Evolutionary conservation across 2,797 vertebrate species (phyloP).

Genomic region (Carduelis carduelis): DNA sequence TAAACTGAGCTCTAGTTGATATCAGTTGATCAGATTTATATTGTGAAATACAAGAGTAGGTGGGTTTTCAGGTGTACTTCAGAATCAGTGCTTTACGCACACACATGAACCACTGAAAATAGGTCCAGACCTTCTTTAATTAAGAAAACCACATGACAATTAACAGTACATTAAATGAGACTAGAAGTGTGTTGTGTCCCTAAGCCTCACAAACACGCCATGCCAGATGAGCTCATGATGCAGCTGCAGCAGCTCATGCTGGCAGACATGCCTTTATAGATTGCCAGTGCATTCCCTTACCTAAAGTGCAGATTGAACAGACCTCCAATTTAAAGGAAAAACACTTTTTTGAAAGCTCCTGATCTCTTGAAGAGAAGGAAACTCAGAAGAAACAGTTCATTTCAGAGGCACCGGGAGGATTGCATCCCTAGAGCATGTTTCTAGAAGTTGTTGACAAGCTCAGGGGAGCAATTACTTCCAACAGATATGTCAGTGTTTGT

Average conservation of each 20-base stretch:
- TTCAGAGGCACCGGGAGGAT: neutral
- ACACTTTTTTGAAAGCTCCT: neutral
- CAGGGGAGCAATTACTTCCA: constrained; percentile 11
- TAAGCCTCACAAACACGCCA: neutral
- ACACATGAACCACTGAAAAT: neutral
- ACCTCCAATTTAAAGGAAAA: neutral
- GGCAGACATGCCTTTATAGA: neutral
- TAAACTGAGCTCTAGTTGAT: neutral
- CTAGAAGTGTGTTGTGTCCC: neutral
- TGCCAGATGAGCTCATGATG: neutral
- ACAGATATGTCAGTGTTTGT: neutral
- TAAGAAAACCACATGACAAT: neutral
- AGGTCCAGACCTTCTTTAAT: neutral
- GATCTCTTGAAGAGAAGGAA: neutral
- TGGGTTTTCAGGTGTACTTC: neutral
- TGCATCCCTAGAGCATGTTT: neutral
- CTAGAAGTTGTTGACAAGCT: constrained; percentile 9
- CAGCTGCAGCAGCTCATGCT: neutral
- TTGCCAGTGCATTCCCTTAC: neutral
- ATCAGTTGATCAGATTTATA: neutral
- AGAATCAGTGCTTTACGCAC: neutral
- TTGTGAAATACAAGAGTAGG: neutral
- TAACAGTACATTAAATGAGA: neutral
- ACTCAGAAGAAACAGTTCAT: neutral
- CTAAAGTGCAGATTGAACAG: neutral